Percentiles rank a stretch among this genome's conserved stretches.
Conservation (phyloP, 2,797 vertebrate genomes). For the Macroramphosus scolopax region DNA sequence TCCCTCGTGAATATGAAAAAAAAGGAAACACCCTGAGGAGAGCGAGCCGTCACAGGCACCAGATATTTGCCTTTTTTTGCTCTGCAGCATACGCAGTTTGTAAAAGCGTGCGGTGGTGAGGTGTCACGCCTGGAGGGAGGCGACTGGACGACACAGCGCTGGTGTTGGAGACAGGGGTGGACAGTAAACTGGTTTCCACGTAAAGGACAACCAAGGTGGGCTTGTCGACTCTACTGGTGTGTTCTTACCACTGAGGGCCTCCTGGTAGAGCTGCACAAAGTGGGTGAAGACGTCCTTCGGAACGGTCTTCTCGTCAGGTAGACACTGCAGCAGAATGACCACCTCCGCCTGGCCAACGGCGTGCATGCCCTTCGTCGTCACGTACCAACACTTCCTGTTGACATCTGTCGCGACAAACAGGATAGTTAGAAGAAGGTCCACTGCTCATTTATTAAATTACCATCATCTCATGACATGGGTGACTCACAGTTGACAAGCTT, state of each 20-base stretch:
- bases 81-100: conserved; percentile 35
- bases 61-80: conserved; percentile 29
- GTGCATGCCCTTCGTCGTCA: conserved; percentile 98
- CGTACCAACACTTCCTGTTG: conserved; percentile 98
- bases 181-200: conserved; percentile 43
- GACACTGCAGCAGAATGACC: conserved; percentile 92
- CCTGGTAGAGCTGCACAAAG: conserved; percentile 96
- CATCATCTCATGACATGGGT: too few species aligned
- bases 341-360: conserved; percentile 95
- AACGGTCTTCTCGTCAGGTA: conserved; percentile 95
- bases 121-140: conserved; percentile 30
- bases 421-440: too few species aligned
- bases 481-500: conserved; percentile 98
- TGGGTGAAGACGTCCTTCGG: conserved; percentile 96
- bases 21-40: conserved; percentile 45
- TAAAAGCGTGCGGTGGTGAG: conserved; percentile 9
- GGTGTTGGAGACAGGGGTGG: conserved; percentile 21
- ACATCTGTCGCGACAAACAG: conserved; percentile 79
- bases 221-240: not conserved
- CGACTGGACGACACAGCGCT: conserved; percentile 24
- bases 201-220: conserved; percentile 24
- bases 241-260: conserved; percentile 89
- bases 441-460: too few species aligned
- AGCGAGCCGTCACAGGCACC: conserved; percentile 53
- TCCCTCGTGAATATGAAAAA: conserved; percentile 41